Conservation (phyloP, 2,888 invertebrate genomes). For the Subacronicta megacephala region DNA sequence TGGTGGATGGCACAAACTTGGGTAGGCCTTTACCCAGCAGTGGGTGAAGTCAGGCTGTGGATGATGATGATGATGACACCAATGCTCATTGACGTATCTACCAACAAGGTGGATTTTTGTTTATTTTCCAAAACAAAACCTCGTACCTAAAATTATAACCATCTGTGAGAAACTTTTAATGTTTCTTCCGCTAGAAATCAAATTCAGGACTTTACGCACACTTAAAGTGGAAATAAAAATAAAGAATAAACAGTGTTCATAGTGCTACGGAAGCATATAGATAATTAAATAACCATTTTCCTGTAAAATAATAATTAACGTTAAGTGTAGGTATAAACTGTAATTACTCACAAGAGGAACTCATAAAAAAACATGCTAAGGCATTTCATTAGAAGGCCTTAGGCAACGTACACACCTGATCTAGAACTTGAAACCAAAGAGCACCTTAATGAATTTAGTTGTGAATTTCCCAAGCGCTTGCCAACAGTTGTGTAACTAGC, state of each 20-base stretch:
- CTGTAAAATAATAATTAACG: background rate
- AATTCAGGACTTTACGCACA: no score
- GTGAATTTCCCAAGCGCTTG: slow-evolving; percentile 26
- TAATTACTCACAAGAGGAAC: background rate
- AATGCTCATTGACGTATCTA: no score
- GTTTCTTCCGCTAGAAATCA: no score
- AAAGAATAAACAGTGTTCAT: background rate
- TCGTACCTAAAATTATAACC: no score
- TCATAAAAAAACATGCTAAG: background rate
- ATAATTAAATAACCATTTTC: background rate
- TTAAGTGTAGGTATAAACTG: background rate
- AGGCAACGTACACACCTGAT: slow-evolving; percentile 3
- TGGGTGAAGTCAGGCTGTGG: no score
- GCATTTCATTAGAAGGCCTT: slow-evolving; percentile 6
- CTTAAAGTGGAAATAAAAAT: no score
- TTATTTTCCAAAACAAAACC: no score
- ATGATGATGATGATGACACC: no score
- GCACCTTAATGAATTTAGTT: slow-evolving; percentile 38
- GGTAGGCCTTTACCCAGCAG: no score
- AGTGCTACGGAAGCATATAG: background rate
- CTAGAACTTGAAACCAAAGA: slow-evolving; percentile 3
- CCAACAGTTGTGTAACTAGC: slow-evolving; percentile 25
- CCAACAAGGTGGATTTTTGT: no score
- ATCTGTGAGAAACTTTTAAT: no score
- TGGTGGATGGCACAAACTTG: no score